These are phyloP conservation scores for Ptilorrhoa leucosticta DNA, from an alignment of 2,113 vertebrate species.

Conservation along the genomic window DNA sequence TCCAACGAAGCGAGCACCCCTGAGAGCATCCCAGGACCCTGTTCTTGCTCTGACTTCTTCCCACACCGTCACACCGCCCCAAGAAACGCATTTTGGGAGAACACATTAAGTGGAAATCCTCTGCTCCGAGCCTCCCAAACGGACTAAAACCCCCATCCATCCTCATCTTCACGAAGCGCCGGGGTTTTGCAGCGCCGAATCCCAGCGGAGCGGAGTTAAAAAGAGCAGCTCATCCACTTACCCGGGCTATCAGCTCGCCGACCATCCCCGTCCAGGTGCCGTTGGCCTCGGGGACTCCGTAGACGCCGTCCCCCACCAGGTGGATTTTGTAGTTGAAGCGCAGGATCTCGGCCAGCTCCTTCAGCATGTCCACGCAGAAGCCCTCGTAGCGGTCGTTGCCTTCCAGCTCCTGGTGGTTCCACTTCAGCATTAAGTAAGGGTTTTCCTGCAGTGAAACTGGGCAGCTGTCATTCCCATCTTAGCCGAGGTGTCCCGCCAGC, in stretches of 20 bases:
- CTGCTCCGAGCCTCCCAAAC: background rate
- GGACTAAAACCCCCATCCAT: background rate
- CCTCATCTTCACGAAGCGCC: background rate
- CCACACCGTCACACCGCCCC: background rate
- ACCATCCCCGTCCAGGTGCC: conserved; percentile 97
- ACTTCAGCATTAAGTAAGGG: conserved; percentile 96
- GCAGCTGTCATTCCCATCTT: conserved; percentile 81
- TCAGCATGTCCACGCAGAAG: conserved; percentile 97
- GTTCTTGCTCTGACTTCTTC: background rate
- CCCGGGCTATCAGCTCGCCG: conserved; percentile 94
- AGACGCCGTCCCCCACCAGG: conserved; percentile 89
- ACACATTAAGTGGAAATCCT: background rate
- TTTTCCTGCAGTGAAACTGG: conserved; percentile 91
- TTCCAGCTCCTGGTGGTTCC: conserved; percentile 90
- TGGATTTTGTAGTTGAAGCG: conserved; percentile 96
- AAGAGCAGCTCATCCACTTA: conserved; percentile 56
- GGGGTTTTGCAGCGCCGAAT: background rate
- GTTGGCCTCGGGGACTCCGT: conserved; percentile 89
- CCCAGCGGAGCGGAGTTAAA: background rate
- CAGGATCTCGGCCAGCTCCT: conserved; percentile 91
- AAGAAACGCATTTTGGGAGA: background rate
- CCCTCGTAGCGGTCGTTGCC: conserved; percentile 95
- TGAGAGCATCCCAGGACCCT: background rate
- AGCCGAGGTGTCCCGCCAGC: conserved; percentile 43
- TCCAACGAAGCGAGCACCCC: background rate